phyloP scores from a whole-genome alignment of 2,113 vertebrate species.

The Garra rufa region DNA sequence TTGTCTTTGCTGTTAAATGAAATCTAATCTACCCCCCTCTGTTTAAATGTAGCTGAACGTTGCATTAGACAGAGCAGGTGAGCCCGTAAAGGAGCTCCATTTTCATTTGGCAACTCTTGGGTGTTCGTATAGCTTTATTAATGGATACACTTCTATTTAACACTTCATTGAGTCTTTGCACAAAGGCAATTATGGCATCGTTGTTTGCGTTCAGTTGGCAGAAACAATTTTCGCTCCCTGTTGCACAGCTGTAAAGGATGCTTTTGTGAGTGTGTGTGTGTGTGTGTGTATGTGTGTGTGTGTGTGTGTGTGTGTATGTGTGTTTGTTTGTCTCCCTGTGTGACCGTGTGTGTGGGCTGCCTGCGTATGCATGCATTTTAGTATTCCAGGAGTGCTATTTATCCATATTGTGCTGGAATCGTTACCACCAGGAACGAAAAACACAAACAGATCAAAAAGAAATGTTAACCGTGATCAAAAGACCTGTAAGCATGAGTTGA shows the following conservation, averaged over 20 bases:
- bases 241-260: constrained; percentile 40
- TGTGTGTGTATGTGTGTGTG: constrained; percentile 39
- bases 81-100: constrained; percentile 47
- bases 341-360: constrained; percentile 28
- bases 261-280: constrained; percentile 15
- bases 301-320: constrained; percentile 30
- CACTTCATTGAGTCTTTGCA: constrained; percentile 52
- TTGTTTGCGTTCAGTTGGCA: constrained; percentile 42
- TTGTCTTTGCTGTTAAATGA: constrained; percentile 46
- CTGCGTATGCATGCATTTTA: neutral
- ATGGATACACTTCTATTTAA: constrained; percentile 53
- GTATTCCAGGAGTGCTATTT: constrained; percentile 14
- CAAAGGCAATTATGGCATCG: constrained; percentile 54
- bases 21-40: constrained; percentile 47
- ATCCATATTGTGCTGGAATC: constrained; percentile 12
- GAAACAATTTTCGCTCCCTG: constrained; percentile 44
- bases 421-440: neutral
- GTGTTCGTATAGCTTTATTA: constrained; percentile 47
- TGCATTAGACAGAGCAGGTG: constrained; percentile 41
- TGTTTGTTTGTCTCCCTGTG: neutral
- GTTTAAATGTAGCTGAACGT: constrained; percentile 48
- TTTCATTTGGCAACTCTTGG: constrained; percentile 55
- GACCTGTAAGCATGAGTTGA: neutral
- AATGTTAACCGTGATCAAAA: neutral
- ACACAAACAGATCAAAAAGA: neutral